Base-by-base conservation (phyloP, 1,140 invertebrate species). In the Chironomus tepperi region DNA sequence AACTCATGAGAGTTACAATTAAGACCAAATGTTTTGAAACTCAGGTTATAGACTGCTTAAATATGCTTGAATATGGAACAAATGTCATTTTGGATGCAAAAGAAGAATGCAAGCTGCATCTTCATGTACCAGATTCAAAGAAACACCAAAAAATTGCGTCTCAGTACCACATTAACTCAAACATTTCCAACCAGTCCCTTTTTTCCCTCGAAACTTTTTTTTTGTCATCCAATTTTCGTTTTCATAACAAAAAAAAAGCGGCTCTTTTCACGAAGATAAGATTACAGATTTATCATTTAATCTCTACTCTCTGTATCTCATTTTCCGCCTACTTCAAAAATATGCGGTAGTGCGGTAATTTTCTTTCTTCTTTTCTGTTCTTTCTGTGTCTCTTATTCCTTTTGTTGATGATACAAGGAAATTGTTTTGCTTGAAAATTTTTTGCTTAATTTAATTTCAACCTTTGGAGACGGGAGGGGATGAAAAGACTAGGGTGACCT, bases 391-490 rank as follows among this genome's bases (percentile, higher is more conserved):
- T 47, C 9, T 47, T n/a, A n/a, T n/a, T n/a, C n/a, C n/a, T 34
- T 34, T 34, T 34, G 24, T 34, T 34, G 24, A 34, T 34, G n/a
- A 57, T n/a, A 57, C 12, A n/a, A 57, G 12, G n/a, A 57, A 57
- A 57, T 57, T 57, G 47, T 57, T 12, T n/a, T 57, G 47, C 47
- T 57, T 57, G 47, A 57, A 34, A n/a, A 57, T 57, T 57, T 57
- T 57, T 57, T 57, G 47, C 47, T 57, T 57, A 57, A 57, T 57
- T 57, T 57, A 57, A 57, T 57, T 57, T 57, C 47, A 57, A 57
- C 47, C 47, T 57, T 57, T 57, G 15, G 47, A n/a, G 47, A 57
- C 24, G 47, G n/a, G 12, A 57, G n/a, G n/a, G n/a, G 47, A 57
- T 57, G 12, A 5, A 2, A 8, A 2, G 43, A n/a, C n/a, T 15